phyloP scores from a whole-genome alignment of 2,113 vertebrate species.

The Myrmecophaga tridactyla region DNA sequence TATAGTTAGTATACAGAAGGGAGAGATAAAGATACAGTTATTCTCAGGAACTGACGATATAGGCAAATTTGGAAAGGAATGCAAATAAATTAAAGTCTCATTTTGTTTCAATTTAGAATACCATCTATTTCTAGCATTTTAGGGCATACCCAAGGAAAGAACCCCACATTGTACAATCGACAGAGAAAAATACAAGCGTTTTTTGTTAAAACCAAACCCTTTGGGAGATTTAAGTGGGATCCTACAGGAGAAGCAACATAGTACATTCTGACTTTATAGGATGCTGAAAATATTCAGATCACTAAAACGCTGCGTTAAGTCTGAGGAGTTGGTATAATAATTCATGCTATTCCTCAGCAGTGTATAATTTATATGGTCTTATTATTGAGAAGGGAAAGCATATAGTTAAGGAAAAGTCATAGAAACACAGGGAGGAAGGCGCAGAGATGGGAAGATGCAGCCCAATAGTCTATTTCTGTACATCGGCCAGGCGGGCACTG shows the following conservation, averaged over 20 bases:
- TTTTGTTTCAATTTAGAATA: background rate
- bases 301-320: background rate
- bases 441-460: background rate
- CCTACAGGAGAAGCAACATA: background rate
- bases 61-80: background rate
- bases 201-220: background rate
- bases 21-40: background rate
- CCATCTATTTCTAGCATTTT: background rate
- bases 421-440: background rate
- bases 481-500: background rate
- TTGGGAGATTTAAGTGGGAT: background rate
- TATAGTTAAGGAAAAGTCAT: background rate
- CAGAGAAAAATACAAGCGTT: background rate
- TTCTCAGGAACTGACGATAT: background rate
- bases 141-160: background rate
- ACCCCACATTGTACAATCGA: background rate
- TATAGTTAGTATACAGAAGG: background rate
- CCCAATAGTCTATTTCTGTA: background rate
- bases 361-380: background rate
- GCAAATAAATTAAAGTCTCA: background rate
- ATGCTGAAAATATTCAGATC: background rate
- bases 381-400: background rate
- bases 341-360: background rate
- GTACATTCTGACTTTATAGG: background rate
- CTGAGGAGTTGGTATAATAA: background rate